Base-by-base conservation (phyloP, 2,113 vertebrate species). In the Odontesthes bonariensis region DNA sequence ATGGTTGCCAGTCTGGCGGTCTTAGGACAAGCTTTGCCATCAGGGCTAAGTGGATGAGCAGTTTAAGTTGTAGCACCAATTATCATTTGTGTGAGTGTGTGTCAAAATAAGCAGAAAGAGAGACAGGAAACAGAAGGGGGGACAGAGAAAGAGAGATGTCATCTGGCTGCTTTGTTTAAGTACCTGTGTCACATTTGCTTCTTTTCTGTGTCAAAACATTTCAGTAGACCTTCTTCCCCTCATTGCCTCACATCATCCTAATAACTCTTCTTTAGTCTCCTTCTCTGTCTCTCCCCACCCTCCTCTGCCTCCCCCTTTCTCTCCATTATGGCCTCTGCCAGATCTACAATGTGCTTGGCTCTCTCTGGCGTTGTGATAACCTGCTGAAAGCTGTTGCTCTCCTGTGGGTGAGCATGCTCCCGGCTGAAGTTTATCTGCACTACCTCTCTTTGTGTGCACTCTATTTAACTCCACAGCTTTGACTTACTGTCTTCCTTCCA, bases 161-260 rank as follows among this genome's bases (percentile, higher is more conserved):
- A 4, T 17, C 33, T 54, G 81, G 74, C 79, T 78, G 75, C 62
- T 66, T 84, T 88, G 69, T 86, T 90, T 87, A 89, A 91, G 89
- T 84, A 87, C 84, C 82, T 83, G 53, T 90, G 85, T 90, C 88
- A 91, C 82, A 81, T 88, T 88, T 89, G 84, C 84, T 87, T 81
- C n/a, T n/a, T 86, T 81, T 91, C 81, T 59, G 72, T 89, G 87
- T 92, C 90, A 91, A 92, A 91, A 91, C 88, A 93, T 86, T 86
- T 91, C 91, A 86, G 57, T 51, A 33, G 75, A 56, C 61, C 58
- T 49, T 84, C 81, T 86, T 87, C 73, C 81, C 69, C 81, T 84
- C 82, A 84, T 80, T 89, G 80, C 88, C 77, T 86, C 61, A 72
- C 78, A 86, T 85, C 84, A 81, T 63, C 83, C 74, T 90, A 84